Base-by-base conservation (phyloP, 35 echinoderm and acorn worm genomes). In the Apostichopus parvimensis region DNA sequence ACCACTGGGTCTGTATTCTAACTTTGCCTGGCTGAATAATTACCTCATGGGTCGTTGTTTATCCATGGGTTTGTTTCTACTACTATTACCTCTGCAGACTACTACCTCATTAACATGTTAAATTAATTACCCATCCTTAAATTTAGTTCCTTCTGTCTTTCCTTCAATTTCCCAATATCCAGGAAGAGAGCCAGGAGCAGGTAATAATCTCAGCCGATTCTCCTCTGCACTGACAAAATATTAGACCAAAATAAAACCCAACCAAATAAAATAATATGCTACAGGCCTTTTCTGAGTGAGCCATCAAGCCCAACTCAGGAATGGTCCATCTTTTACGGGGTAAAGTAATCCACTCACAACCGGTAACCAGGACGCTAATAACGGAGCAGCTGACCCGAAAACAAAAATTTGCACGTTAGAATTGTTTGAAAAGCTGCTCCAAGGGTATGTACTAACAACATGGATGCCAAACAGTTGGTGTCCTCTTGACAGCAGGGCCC, bases 151-250 rank as follows among this genome's bases (percentile, higher is more conserved):
- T 82, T 82, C 79, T 82, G 17, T 83, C 86, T 93, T 90, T 92
- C 45, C 86, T 90, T 90, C 61, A 79, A 72, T 95, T 95, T 90
- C 91, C 77, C 56, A 56, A 58, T 92, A 17, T 95, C 79, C 79
- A 95, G 94, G 94, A 95, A 82, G 91, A 93, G 78, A 77, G 1
- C 54, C 91, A 95, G 21, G 94, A 93, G 79, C 83, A 95, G 94
- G 94, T 95, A 95, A 45, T 45, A 45, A 45, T 45, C 34, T 45
- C 34, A 45, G 34, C 34, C 34, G 34, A 45, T 45, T 45, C 34
- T 45, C 34, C 34, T 45, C 34, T 45, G 34, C 34, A 45, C 34
- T 45, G 34, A 45, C 34, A 45, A 45, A 45, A 45, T 45, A 45
- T 45, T 45, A 45, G 34, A 45, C 34, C 34, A 45, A 45, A 45